Conservation (phyloP, 2,797 vertebrate genomes). For the Antennarius maculatus region DNA sequence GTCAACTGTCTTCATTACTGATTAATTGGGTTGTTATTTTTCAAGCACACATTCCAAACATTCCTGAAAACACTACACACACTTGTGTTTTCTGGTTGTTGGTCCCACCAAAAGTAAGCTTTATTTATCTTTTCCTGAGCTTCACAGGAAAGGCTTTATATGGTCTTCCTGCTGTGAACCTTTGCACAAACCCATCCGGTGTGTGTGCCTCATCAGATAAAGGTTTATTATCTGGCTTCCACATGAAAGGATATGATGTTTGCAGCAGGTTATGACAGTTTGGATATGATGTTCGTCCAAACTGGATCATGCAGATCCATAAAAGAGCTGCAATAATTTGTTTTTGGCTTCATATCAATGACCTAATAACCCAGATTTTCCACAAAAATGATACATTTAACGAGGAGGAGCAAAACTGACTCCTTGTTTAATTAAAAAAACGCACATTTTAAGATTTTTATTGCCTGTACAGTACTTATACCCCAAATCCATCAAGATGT, state of each 20-base stretch:
- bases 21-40: no score
- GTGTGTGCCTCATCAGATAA: constrained; percentile 27
- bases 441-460: not conserved
- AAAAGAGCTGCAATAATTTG: not conserved
- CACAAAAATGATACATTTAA: not conserved
- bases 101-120: no score
- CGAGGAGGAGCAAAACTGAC: not conserved
- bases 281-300: not conserved
- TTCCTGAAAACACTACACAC: no score
- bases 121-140: no score
- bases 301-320: constrained; percentile 1
- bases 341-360: constrained; percentile 2
- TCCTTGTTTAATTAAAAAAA: constrained; percentile 1
- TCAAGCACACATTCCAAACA: no score
- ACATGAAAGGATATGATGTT: constrained; percentile 13
- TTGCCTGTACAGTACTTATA: not conserved
- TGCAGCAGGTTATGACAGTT: constrained; percentile 15
- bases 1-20: no score
- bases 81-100: no score
- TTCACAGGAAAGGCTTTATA: no score
- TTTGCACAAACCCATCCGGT: not conserved
- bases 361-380: constrained; percentile 2
- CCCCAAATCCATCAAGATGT: not conserved
- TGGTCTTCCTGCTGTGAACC: no score
- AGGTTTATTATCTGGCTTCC: constrained; percentile 21